A percentile compares a stretch with the other conserved stretches of the same genome.
These are phyloP conservation scores for Dynastes tityus DNA, from an alignment of 2,888 invertebrate genomes.

Conservation along the genomic window DNA sequence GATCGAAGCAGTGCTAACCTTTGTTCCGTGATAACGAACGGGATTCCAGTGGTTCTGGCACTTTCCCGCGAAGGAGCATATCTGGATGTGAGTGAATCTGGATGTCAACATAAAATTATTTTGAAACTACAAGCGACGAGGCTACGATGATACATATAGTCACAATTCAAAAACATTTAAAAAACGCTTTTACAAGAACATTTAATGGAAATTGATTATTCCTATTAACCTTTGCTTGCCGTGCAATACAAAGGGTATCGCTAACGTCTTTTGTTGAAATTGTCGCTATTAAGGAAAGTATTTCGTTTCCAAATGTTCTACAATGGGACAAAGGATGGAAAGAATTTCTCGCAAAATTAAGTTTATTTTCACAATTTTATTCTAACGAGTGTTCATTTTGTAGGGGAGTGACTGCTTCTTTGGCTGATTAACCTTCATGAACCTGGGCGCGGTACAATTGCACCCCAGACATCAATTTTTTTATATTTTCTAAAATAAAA, in stretches of 20 bases:
- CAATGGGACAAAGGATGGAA: background rate
- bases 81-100: conserved; percentile 69
- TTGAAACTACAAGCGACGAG: too few species aligned
- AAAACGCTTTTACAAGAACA: background rate
- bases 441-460: too few species aligned
- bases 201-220: background rate
- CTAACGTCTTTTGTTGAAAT: background rate
- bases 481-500: too few species aligned
- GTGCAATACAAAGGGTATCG: too few species aligned
- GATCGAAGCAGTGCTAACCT: conserved; percentile 81
- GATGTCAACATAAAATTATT: conserved; percentile 45
- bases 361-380: too few species aligned
- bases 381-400: too few species aligned
- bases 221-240: background rate
- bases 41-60: conserved; percentile 73
- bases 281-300: background rate
- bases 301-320: background rate
- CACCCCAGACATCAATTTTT: too few species aligned
- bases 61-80: conserved; percentile 71
- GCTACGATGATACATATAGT: too few species aligned
- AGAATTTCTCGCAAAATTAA: too few species aligned
- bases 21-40: conserved; percentile 78
- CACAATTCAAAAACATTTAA: background rate
- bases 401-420: too few species aligned
- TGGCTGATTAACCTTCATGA: too few species aligned